phyloP scores from a whole-genome alignment of 2,113 vertebrate genomes.

The Leptosomus discolor region DNA sequence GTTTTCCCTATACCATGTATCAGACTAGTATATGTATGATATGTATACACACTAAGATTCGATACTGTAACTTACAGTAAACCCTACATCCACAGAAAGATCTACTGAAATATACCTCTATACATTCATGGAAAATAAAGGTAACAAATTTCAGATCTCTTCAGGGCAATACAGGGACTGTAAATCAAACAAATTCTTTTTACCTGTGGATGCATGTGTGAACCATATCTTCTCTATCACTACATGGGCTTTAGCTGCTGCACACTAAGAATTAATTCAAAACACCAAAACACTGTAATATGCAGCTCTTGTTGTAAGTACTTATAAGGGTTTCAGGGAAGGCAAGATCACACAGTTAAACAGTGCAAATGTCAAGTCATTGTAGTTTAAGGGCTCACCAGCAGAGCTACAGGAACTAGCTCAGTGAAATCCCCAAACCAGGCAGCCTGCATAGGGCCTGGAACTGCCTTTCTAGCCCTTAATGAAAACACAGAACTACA shows the following conservation, averaged over 20 bases:
- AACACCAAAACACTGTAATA: background rate
- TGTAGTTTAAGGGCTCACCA: background rate
- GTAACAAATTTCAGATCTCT: background rate
- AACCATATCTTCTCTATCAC: background rate
- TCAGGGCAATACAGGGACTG: background rate
- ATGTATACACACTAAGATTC: background rate
- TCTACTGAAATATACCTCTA: background rate
- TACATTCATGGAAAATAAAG: background rate
- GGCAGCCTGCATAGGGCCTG: background rate
- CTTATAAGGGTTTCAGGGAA: background rate
- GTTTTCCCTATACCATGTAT: background rate
- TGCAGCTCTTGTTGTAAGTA: background rate
- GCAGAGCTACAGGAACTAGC: background rate
- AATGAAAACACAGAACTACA: background rate
- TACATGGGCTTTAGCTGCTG: background rate
- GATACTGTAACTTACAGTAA: background rate
- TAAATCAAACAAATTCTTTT: background rate
- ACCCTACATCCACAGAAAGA: background rate
- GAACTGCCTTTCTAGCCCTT: background rate
- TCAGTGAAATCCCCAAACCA: background rate
- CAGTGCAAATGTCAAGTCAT: background rate
- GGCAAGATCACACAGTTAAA: background rate
- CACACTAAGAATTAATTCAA: background rate
- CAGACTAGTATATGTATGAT: background rate
- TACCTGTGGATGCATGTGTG: background rate